phyloP scores from a whole-genome alignment of 2,888 invertebrate genomes.

The Ganaspis brasiliensis region DNA sequence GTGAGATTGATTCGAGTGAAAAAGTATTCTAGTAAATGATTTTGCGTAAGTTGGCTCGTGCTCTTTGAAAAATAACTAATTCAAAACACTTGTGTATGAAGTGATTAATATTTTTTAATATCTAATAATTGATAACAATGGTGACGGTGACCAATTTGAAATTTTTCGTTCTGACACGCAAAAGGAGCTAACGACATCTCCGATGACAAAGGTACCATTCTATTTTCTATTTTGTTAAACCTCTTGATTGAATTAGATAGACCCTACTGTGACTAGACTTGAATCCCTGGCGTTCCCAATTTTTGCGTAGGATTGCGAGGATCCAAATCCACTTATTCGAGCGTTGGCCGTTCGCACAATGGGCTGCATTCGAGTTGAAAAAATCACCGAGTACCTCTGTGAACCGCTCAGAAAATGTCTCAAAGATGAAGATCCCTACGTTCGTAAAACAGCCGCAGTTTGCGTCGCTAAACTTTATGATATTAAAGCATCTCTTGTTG shows the following conservation, averaged over 20 bases:
- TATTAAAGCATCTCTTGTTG: slow-evolving; percentile 87
- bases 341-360: slow-evolving; percentile 99
- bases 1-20: slow-evolving; percentile 20
- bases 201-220: slow-evolving; percentile 80
- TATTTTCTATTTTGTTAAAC: slow-evolving; percentile 66
- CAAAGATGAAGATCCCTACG: slow-evolving; percentile 98
- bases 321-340: slow-evolving; percentile 98
- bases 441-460: slow-evolving; percentile 99
- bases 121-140: slow-evolving; percentile 77
- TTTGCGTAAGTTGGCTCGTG: slow-evolving; percentile 70
- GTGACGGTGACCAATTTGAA: slow-evolving; percentile 81
- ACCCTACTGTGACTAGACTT: slow-evolving; percentile 80
- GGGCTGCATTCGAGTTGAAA: slow-evolving; percentile 99
- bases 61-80: slow-evolving; percentile 78
- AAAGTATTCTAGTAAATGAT: slow-evolving; percentile 56
- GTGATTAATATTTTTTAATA: slow-evolving; percentile 72
- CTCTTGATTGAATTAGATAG: slow-evolving; percentile 78
- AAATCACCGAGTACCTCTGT: slow-evolving; percentile 99
- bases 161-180: slow-evolving; percentile 81
- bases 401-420: slow-evolving; percentile 97
- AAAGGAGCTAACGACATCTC: slow-evolving; percentile 80
- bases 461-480: slow-evolving; percentile 99
- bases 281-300: slow-evolving; percentile 81
- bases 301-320: slow-evolving; percentile 96
- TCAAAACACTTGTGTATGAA: slow-evolving; percentile 66